These are phyloP conservation scores for Xenops minutus DNA, from an alignment of 2,797 vertebrate species.

Conservation along the genomic window DNA sequence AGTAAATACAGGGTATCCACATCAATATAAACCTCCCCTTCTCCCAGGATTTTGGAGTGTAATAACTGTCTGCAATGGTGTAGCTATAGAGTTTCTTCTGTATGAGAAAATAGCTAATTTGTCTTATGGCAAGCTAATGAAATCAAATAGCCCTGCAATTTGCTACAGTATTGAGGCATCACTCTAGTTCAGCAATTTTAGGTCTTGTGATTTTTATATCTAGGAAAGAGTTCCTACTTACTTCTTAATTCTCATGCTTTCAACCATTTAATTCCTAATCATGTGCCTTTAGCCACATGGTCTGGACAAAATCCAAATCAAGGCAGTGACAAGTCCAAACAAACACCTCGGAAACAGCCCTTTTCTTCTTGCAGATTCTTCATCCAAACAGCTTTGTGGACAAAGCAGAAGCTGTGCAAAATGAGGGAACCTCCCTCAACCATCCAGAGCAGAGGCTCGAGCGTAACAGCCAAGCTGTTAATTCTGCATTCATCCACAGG, in stretches of 20 bases:
- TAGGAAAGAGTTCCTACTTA: conserved; percentile 4
- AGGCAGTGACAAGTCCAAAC: conserved; percentile 34
- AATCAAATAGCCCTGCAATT: not conserved
- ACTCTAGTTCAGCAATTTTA: not conserved
- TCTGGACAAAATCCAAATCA: conserved; percentile 49
- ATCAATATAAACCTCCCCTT: not conserved
- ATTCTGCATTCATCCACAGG: not conserved
- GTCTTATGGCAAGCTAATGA: not conserved
- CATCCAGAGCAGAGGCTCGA: not conserved
- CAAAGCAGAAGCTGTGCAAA: conserved; percentile 24
- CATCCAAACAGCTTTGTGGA: not conserved
- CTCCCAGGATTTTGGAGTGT: not conserved
- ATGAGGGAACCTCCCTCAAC: not conserved
- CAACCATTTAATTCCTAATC: conserved; percentile 63
- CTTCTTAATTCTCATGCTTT: conserved; percentile 57
- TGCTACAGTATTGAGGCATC: not conserved
- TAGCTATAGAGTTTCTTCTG: not conserved
- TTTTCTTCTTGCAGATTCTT: not conserved
- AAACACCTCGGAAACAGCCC: not conserved
- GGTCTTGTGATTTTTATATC: conserved; percentile 5
- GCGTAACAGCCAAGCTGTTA: not conserved
- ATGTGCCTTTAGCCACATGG: conserved; percentile 55
- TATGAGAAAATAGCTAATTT: not conserved
- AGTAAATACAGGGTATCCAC: not conserved
- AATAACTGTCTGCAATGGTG: not conserved